phyloP scores from a whole-genome alignment of 2,888 invertebrate genomes.

The Drosophila crucigera region DNA sequence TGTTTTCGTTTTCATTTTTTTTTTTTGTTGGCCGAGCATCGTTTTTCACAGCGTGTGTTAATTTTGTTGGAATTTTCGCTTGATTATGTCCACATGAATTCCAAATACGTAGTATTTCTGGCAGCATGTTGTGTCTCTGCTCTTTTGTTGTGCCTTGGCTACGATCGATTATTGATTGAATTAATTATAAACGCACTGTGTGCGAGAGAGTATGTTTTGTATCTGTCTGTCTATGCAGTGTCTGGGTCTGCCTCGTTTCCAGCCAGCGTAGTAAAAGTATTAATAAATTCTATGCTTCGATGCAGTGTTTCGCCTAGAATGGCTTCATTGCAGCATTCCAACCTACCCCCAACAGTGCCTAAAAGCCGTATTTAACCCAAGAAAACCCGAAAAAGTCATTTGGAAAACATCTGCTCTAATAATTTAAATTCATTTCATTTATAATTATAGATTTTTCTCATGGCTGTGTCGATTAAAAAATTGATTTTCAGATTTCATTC shows the following conservation, averaged over 20 bases:
- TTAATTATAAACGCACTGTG: slow-evolving; percentile 78
- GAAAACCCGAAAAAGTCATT: slow-evolving; percentile 6
- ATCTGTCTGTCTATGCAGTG: not conserved
- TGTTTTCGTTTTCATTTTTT: slow-evolving; percentile 29
- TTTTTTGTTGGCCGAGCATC: slow-evolving; percentile 16
- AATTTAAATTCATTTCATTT: slow-evolving; percentile 8
- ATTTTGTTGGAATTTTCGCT: slow-evolving; percentile 73
- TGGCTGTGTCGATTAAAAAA: slow-evolving; percentile 2
- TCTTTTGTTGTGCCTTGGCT: slow-evolving; percentile 47
- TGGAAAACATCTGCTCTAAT: slow-evolving; percentile 31
- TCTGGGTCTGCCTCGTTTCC: not conserved
- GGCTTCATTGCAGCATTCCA: slow-evolving; percentile 49
- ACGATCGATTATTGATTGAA: slow-evolving; percentile 78
- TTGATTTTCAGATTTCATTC: not conserved
- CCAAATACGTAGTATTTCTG: slow-evolving; percentile 41
- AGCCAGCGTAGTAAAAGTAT: slow-evolving; percentile 29
- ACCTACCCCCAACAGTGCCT: slow-evolving; percentile 36
- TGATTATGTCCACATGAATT: slow-evolving; percentile 78
- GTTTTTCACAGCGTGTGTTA: slow-evolving; percentile 70
- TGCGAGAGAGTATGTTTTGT: slow-evolving; percentile 42
- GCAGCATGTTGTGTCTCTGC: slow-evolving; percentile 46
- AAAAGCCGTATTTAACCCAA: not conserved
- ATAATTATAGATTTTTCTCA: slow-evolving; percentile 2
- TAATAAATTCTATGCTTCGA: slow-evolving; percentile 50
- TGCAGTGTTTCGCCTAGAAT: slow-evolving; percentile 36